Conservation (phyloP, 2,797 vertebrate genomes). For the Gallinago solitaria region DNA sequence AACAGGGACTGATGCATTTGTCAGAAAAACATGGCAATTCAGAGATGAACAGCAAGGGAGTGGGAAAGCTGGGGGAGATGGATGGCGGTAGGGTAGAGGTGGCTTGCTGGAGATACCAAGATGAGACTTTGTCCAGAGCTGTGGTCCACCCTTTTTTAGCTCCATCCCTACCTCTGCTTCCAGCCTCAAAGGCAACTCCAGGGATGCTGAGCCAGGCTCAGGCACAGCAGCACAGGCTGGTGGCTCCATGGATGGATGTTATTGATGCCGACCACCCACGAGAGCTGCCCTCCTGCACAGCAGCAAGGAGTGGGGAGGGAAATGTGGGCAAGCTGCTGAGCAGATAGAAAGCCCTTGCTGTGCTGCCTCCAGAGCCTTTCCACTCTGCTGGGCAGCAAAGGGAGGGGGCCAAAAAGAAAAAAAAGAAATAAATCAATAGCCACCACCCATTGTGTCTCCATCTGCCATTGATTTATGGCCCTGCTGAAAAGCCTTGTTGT, state of each 20-base stretch:
- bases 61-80: not conserved
- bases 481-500: constrained; percentile 44
- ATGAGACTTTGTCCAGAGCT: not conserved
- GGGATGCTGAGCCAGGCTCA: not conserved
- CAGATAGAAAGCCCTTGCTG: not conserved
- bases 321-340: not conserved
- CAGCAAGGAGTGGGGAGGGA: not conserved
- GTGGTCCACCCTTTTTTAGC: not conserved
- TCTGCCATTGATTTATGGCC: constrained; percentile 66
- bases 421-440: constrained; percentile 37
- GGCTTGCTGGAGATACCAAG: not conserved
- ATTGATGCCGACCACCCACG: not conserved
- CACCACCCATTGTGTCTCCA: constrained; percentile 30
- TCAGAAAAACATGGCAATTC: not conserved
- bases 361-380: not conserved
- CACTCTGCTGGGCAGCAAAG: not conserved
- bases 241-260: not conserved
- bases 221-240: fast-evolving
- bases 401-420: not conserved
- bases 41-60: not conserved
- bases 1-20: not conserved
- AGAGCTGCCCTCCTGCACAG: not conserved
- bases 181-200: not conserved
- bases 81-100: not conserved
- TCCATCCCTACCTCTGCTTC: not conserved